Evolutionary conservation across 2,113 vertebrate genomes (phyloP).

Genomic region (Hypanus sabinus): DNA sequence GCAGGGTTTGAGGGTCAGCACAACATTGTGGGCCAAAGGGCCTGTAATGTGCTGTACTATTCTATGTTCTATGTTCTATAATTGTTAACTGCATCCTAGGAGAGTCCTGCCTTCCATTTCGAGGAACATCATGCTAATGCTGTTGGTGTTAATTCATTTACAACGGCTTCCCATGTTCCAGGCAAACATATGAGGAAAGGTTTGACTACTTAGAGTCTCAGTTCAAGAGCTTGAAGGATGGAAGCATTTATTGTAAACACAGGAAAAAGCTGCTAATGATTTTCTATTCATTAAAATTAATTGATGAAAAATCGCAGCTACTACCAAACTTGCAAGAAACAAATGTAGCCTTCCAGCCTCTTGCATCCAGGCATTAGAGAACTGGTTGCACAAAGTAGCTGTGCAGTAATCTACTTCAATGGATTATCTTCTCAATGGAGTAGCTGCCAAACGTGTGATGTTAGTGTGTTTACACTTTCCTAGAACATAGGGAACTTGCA

Average conservation of each 20-base stretch:
- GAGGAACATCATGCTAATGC: not conserved
- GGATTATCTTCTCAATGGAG: not conserved
- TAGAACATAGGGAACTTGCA: not conserved
- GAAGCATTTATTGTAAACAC: not conserved
- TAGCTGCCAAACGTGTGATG: not conserved
- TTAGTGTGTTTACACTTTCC: not conserved
- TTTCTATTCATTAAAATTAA: constrained; percentile 24
- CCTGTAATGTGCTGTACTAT: no score
- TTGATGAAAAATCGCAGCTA: constrained; percentile 15
- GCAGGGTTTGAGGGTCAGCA: no score
- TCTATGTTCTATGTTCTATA: no score
- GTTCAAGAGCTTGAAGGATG: not conserved
- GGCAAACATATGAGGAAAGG: not conserved
- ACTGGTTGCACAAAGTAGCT: not conserved
- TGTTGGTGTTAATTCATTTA: not conserved
- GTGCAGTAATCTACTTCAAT: not conserved
- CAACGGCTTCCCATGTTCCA: not conserved
- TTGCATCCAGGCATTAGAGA: not conserved
- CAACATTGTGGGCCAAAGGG: no score
- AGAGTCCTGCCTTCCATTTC: not conserved
- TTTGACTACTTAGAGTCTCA: not conserved
- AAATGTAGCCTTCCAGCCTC: not conserved
- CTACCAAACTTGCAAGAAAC: not conserved
- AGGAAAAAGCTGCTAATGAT: not conserved
- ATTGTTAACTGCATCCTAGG: not conserved